Percentiles rank a stretch among this genome's conserved stretches.
Evolutionary conservation across 2,113 vertebrate species (phyloP).

Genomic region (Chelonoidis abingdonii): DNA sequence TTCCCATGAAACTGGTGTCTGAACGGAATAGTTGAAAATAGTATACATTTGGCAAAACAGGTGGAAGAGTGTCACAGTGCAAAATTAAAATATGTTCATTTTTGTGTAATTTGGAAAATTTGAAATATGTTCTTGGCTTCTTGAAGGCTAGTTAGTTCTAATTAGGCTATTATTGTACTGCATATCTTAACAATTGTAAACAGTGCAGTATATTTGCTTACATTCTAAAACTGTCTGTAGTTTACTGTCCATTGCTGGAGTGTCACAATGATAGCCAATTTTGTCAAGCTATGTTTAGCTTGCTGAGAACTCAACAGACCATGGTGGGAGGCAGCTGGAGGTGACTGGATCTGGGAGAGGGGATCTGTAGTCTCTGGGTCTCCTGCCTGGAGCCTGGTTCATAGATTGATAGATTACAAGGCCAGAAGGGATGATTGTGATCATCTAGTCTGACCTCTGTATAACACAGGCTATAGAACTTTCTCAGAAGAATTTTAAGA

Average conservation of each 20-base stretch:
- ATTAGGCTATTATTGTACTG: conserved; percentile 69
- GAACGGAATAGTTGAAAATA: conserved; percentile 57
- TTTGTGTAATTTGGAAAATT: conserved; percentile 60
- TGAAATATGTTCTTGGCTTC: conserved; percentile 53
- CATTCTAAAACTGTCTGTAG: conserved; percentile 10
- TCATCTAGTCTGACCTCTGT: not conserved
- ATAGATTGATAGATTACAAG: not conserved
- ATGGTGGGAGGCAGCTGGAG: not conserved
- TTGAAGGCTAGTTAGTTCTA: conserved; percentile 65
- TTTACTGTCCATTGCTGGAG: conserved; percentile 23
- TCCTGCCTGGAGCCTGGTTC: not conserved
- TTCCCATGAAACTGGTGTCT: conserved; percentile 56
- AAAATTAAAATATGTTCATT: conserved; percentile 73
- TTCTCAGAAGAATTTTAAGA: not conserved
- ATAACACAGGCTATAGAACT: not conserved
- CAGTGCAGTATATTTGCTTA: conserved; percentile 64
- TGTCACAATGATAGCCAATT: conserved; percentile 21
- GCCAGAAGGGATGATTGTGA: not conserved
- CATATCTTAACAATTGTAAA: conserved; percentile 62
- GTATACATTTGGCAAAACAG: conserved; percentile 74
- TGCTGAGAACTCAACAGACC: not conserved
- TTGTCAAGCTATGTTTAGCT: not conserved
- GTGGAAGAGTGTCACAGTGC: conserved; percentile 72
- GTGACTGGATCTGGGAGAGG: not conserved
- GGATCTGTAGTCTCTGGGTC: not conserved